Conservation (phyloP, 2,888 invertebrate species). For the Zonitis immaculata region DNA sequence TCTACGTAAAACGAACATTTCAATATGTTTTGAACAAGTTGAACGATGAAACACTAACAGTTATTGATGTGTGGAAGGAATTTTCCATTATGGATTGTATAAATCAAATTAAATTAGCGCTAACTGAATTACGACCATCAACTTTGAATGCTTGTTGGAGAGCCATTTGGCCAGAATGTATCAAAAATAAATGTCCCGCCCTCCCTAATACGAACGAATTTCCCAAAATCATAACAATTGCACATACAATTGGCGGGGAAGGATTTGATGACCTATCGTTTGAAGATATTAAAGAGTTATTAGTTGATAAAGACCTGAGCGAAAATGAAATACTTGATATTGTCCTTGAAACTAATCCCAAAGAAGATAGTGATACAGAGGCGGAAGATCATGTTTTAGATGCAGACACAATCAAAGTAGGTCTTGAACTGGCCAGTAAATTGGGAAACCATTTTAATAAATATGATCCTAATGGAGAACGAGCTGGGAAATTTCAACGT, state of each 20-base stretch:
- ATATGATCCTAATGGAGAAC: neutral
- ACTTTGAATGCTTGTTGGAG: neutral
- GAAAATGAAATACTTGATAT: neutral
- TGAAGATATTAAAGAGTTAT: no score
- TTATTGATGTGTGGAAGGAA: neutral
- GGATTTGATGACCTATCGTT: no score
- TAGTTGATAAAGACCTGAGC: no score
- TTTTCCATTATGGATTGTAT: neutral
- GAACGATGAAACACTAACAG: neutral
- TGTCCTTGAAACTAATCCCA: neutral
- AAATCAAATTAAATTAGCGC: neutral
- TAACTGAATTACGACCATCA: neutral
- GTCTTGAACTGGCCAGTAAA: neutral
- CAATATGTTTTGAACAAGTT: neutral
- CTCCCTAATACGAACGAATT: no score
- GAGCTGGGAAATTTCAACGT: neutral
- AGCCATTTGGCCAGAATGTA: neutral
- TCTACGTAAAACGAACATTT: neutral
- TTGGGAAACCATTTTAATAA: neutral
- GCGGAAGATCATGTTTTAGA: neutral
- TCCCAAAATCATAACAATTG: neutral
- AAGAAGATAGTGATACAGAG: neutral
- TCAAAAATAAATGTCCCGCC: no score
- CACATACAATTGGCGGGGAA: neutral
- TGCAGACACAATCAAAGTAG: neutral